A percentile compares a stretch with the other conserved stretches of the same genome.
phyloP scores from a whole-genome alignment of 2,888 invertebrate species.

The Andrena minutula region DNA sequence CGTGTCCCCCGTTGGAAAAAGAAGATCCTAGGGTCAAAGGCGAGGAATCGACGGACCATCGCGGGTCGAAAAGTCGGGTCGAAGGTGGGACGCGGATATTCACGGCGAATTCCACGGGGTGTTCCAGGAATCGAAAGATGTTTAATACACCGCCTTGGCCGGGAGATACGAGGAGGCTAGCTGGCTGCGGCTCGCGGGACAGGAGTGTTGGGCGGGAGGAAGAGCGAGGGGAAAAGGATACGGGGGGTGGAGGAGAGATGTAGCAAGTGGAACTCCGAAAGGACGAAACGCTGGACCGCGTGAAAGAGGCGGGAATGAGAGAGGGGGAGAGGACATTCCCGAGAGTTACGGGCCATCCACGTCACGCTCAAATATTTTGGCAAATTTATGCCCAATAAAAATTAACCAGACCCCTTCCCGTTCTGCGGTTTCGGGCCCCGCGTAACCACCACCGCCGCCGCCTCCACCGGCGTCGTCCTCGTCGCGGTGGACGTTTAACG shows the following conservation, averaged over 20 bases:
- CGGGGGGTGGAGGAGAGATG: conserved; percentile 22
- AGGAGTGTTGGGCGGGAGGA: conserved; percentile 31
- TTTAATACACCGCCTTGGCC: conserved; percentile 72
- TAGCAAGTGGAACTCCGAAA: conserved; percentile 11
- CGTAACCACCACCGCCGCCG: conserved; percentile 62
- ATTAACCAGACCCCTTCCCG: conserved; percentile 83
- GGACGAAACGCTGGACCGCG: conserved; percentile 27
- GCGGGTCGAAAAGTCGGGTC: conserved; percentile 60
- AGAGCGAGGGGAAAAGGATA: conserved; percentile 9
- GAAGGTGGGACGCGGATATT: conserved; percentile 55
- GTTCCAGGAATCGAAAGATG: conserved; percentile 75
- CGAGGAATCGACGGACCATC: conserved; percentile 52
- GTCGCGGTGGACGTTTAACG: conserved; percentile 70
- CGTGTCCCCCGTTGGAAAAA: conserved; percentile 18
- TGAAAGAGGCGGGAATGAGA: conserved; percentile 39
- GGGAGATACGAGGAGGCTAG: conserved; percentile 48
- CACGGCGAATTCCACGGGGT: conserved; percentile 68
- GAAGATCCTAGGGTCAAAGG: conserved; percentile 43
- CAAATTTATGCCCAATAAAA: conserved; percentile 85
- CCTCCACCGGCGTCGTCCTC: conserved; percentile 33
- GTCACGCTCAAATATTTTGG: conserved; percentile 84
- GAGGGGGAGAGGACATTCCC: conserved; percentile 66
- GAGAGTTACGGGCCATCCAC: conserved; percentile 83
- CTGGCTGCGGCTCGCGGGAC: conserved; percentile 35
- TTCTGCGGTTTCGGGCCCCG: conserved; percentile 72